Conservation (phyloP, 2,113 vertebrate genomes). For the Asarcornis scutulata region DNA sequence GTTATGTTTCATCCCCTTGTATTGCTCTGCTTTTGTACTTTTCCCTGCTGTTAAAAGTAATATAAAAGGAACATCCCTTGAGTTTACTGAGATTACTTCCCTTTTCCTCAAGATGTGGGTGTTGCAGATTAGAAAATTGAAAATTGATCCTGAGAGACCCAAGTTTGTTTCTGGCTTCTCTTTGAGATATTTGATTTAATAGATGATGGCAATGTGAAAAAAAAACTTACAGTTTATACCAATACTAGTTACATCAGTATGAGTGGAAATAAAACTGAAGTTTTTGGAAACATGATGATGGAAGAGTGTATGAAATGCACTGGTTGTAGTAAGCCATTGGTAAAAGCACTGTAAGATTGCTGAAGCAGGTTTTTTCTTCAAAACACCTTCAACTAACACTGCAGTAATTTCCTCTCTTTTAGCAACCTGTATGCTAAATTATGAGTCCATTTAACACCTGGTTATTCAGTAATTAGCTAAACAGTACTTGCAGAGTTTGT, state of each 20-base stretch:
- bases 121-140: not conserved
- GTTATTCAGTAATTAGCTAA: not conserved
- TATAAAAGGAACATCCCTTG: not conserved
- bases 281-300: not conserved
- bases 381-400: not conserved
- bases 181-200: not conserved
- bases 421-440: not conserved
- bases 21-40: not conserved
- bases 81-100: not conserved
- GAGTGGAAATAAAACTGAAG: not conserved
- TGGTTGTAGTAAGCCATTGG: not conserved
- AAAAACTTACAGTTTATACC: not conserved
- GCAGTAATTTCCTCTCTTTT: not conserved
- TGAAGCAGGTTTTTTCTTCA: not conserved
- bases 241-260: not conserved
- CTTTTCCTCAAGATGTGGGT: not conserved
- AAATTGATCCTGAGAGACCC: not conserved
- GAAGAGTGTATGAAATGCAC: not conserved
- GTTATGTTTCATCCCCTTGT: not conserved
- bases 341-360: not conserved
- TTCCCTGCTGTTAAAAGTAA: not conserved
- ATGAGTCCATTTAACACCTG: not conserved
- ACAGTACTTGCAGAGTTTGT: not conserved
- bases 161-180: not conserved
- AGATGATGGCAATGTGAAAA: not conserved